Conservation (phyloP, 2,888 invertebrate species). For the Watsonalla binaria region DNA sequence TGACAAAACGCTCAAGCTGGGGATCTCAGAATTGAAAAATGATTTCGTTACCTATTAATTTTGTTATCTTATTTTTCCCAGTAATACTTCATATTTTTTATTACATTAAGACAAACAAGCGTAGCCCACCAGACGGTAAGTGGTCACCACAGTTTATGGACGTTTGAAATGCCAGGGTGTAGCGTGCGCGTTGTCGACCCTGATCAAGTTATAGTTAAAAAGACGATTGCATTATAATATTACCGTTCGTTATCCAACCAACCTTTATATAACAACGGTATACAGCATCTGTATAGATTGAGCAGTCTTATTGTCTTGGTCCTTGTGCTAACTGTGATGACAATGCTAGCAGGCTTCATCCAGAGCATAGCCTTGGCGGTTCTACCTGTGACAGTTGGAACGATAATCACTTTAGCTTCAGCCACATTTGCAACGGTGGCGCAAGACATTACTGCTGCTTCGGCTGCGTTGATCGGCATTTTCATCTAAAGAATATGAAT, state of each 20-base stretch:
- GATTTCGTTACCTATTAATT: too few species aligned
- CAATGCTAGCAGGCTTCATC: constrained; percentile 80
- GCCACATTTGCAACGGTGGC: constrained; percentile 38
- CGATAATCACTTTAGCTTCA: constrained; percentile 74
- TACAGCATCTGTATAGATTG: constrained; percentile 79
- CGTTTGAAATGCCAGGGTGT: too few species aligned
- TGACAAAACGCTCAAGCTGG: too few species aligned
- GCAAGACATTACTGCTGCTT: constrained; percentile 46
- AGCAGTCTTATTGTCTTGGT: constrained; percentile 77
- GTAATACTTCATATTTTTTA: too few species aligned
- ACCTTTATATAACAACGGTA: constrained; percentile 79
- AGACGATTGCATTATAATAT: too few species aligned
- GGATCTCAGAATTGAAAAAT: too few species aligned
- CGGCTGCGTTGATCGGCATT: constrained; percentile 56
- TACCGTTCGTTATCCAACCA: not conserved
- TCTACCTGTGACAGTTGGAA: constrained; percentile 80
- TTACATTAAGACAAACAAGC: too few species aligned
- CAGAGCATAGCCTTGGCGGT: constrained; percentile 80
- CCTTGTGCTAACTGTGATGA: constrained; percentile 81
- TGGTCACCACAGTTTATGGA: too few species aligned
- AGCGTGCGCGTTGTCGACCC: too few species aligned
- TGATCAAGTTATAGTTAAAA: too few species aligned
- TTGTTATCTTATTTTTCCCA: too few species aligned
- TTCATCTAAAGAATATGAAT: constrained; percentile 28
- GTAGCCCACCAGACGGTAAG: too few species aligned